Evolutionary conservation across 2,797 vertebrate species (phyloP), one percentile per base, ranked within the genome.

Genomic region (Toxotes lorentzi): DNA sequence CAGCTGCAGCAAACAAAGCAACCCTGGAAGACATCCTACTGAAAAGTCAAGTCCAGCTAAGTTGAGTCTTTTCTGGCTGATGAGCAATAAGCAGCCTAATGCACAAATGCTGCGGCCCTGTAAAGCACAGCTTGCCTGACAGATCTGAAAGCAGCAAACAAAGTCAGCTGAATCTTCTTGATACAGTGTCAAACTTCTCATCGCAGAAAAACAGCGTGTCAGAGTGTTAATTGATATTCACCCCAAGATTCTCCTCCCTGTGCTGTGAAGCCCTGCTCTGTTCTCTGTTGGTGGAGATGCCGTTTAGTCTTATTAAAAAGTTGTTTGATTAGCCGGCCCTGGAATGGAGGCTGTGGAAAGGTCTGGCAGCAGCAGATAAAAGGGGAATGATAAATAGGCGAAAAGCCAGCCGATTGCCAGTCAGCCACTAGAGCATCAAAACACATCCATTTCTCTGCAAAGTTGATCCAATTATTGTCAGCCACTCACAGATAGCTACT

Each of bases 401-500:
- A 95, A 95, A 94, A 94, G 94, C 70, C 80, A 78, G 76, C 90
- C 93, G 92, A 95, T 93, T 91, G 92, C 93, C 93, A 95, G 94
- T 94, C 94, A 95, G 94, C 95, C 96, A 96, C 95, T 90, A 93
- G 92, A 97, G 96, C 97, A 96, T 96, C 96, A 96, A 96, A 96
- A 96, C 94, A 94, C 92, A 91, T 94, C 95, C 91, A 93, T 95
- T 96, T 95, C 90, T 92, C 94, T 89, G 94, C 93, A 94, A 97
- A 97, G 96, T 97, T 97, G 96, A 98, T 97, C 96, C 97, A 98
- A 97, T 98, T 97, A 97, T 94, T 94, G 95, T 95, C 92, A 95
- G 95, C 93, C 89, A 91, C 95, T 96, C 95, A 95, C 95, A 93
- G 93, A 96, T 96, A 94, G 94, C 94, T 94, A 91, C 90, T 88